Base-by-base conservation (phyloP, 2,113 vertebrate genomes). In the Rhadina sibilatrix region DNA sequence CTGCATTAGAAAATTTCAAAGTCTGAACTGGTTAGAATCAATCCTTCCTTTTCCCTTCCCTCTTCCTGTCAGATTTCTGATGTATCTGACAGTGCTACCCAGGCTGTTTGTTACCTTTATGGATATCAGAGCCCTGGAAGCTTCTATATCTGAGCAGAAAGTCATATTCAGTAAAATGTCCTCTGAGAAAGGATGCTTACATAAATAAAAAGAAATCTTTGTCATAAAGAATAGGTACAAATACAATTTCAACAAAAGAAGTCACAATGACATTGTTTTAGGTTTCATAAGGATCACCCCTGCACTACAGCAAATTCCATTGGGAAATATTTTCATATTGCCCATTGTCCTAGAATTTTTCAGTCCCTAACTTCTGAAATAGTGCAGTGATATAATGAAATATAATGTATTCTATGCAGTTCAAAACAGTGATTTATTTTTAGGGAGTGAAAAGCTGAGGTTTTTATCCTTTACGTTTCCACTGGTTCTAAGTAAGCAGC, bases 181-280 rank as follows among this genome's bases (percentile, higher is more conserved):
- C 54, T 95, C 74, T 44, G 24, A 93, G 72, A 71, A 93, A 91
- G 49, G 38, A 72, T 70, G 47, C 53, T 64, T 86, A 38, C 71
- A 70, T 63, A 95, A 59, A 74, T 42, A 78, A 72, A 90, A 89
- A 95, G 17, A 91, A 76, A 59, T 86, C 47, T 69, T 82, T 91
- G 47, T 90, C 76, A 52, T 78, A 69, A 86, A 49, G 46, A 63
- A 28, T 76, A 92, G 78, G 27, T 92, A 83, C 17, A 69, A 84
- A 89, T 94, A 52, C 56, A 68, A 21, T 81, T 95, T 91, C 53
- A 70, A 37, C 38, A 74, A 97, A 91, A 65, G 13, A 72, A 79
- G 38, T 75, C 54, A 37, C 1, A 0, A 74, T 76, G 25, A 42
- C 27, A 18, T 83, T 80, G 25, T 47, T 79, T 91, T 74, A 38